Base-by-base conservation (phyloP, 2,113 vertebrate genomes). In the Gobio gobio region DNA sequence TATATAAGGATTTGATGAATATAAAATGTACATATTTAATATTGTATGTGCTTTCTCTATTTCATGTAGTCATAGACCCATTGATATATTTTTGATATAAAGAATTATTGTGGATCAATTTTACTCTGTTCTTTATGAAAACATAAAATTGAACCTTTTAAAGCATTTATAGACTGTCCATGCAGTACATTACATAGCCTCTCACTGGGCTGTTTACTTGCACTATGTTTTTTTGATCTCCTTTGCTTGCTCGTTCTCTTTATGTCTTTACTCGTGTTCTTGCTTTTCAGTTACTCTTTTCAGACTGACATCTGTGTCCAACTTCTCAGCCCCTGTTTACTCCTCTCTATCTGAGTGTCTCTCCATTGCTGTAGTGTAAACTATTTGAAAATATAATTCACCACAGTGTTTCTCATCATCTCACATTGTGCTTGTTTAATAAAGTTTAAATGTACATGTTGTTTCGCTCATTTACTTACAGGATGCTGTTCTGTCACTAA, bases 11-110 rank as follows among this genome's bases (percentile, higher is more conserved):
- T 92, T 93, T 92, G 88, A 90, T 90, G 82, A 91, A 90, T 88
- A 92, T 91, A 92, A 91, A 88, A 78, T 95, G 94, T 95, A 94
- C 87, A 94, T 94, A 94, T 94, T 94, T 94, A 90, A 90, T 94
- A 91, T 94, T 92, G 90, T 94, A 91, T 92, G 92, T 93, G 90
- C 90, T 90, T 89, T 91, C 84, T 90, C 88, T 93, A 76, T 90
- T 88, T 92, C 84, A 91, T 93, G 92, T 94, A 93, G 93, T 87
- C 89, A 93, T 92, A 92, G 92, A 93, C 91, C 88, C 64, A 89
- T 88, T 92, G 89, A 92, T 94, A 94, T 95, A 95, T 95, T 94
- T 95, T 95, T 95, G 91, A 95, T 94, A 95, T 92, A 89, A 93
- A 82, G 86, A 92, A 91, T 91, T 54, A 88, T 88, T 85, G 88